Base-by-base conservation (phyloP, 1,140 invertebrate species). In the Euschistus heros region DNA sequence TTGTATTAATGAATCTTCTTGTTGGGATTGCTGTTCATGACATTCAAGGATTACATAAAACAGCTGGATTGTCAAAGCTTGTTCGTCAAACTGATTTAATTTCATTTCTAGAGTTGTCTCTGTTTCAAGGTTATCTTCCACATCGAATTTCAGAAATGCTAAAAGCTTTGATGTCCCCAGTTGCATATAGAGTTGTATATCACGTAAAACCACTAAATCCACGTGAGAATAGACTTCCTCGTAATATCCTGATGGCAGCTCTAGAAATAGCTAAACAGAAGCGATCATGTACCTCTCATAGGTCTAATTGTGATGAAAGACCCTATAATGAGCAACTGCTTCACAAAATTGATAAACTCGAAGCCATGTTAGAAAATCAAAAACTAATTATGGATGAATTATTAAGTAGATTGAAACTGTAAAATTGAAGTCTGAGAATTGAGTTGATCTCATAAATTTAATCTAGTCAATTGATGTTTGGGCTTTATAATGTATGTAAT, bases 1-100 rank as follows among this genome's bases (percentile, higher is more conserved):
- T 91, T 17, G 86, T 90, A 10, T 73, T 91, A 24, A 91, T 90
- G 87, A 90, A 90, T 75, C 74, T 91, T 0, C 72, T 91, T 0
- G 84, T 91, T 15, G 88, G 87, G 69, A 87, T 90, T 65, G 87
- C 88, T 0, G 88, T 90, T 0, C 84, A 87, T 66, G 87, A 90
- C 73, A 89, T 89, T 60, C 86, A 89, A 72, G 84, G 86, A 0
- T 74, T 89, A 0, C 85, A 87, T 67, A 88, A 87, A 75, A 88
- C 86, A 0, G 87, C 86, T 0, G 86, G 84, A 0, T 74, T 89
- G 2, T 86, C 85, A 0, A 86, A 88, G 71, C 75, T 89, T 2
- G 86, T 88, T 7, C 78, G 86, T n/a, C 86, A 88, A 73, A 88
- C 87, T 0, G 86, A 88, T 72, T 73, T 88, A 0, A 87, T 89